Base-by-base conservation (phyloP, 2,113 vertebrate genomes). In the Chloroceryle aenea region DNA sequence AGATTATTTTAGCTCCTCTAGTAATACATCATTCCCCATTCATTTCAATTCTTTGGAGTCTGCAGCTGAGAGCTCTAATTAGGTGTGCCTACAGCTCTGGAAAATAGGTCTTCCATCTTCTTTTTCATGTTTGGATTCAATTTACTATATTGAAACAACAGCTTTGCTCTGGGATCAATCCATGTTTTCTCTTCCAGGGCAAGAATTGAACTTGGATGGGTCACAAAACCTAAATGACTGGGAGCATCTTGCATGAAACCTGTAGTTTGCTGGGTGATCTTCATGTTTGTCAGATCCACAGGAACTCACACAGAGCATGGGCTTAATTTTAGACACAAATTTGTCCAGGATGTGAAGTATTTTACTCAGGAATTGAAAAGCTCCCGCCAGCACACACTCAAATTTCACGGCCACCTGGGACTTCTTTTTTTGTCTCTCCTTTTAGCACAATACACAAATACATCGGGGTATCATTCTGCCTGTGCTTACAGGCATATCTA, bases 51-150 rank as follows among this genome's bases (percentile, higher is more conserved):
- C 30, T 85, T 67, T 86, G 64, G 42, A 75, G 21, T 42, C 58
- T 90, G 82, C 52, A 84, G 47, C 68, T 5, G 10, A 83, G 59
- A 76, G 36, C 32, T 91, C 75, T 95, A 88, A 90, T 96, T 92
- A 96, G 85, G 88, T 85, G 47, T 82, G 56, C 62, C 84, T 91
- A 91, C 69, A 91, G 53, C 47, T 88, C 66, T 90, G 64, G 42
- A 74, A 94, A 87, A 76, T 61, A 87, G n/a, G 43, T 85, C 78
- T 96, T 95, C 87, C 87, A 91, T 71, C 63, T 91, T 55, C 89
- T 93, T 95, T 97, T 97, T 90, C 36, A 42, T 89, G 68, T 93
- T 95, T 95, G 64, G 59, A 87, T 89, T 96, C 87, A 82, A 71
- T 86, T 93, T 94, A 66, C 34, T 82, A 14, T 59, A 78, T 43